Evolutionary conservation across 2,888 invertebrate species (phyloP).

Genomic region (Molanna angustata): DNA sequence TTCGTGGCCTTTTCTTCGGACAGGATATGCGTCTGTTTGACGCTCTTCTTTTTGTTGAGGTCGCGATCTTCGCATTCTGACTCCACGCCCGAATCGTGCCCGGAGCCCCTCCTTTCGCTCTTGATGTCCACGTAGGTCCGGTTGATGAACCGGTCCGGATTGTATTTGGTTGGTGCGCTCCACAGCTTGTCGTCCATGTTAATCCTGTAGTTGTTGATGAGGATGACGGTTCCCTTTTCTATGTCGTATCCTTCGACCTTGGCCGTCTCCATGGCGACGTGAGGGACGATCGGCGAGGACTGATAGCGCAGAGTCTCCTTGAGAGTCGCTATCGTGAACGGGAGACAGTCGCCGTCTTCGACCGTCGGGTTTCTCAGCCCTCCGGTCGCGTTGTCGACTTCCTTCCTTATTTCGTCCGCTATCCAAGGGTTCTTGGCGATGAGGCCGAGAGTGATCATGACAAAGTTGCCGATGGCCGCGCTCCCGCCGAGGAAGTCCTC

Average conservation of each 20-base stretch:
- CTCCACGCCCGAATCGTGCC: slow-evolving; percentile 58
- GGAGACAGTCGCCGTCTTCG: slow-evolving; percentile 64
- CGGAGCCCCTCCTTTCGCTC: slow-evolving; percentile 43
- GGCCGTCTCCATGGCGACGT: slow-evolving; percentile 77
- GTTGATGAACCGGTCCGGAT: slow-evolving; percentile 72
- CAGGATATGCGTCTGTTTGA: slow-evolving; percentile 22
- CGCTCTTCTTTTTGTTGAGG: slow-evolving; percentile 6
- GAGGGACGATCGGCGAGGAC: slow-evolving; percentile 88
- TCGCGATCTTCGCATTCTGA: slow-evolving; percentile 43
- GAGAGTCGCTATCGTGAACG: slow-evolving; percentile 79
- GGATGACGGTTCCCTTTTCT: slow-evolving; percentile 74
- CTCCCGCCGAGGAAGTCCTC: slow-evolving; percentile 89
- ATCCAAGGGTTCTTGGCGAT: slow-evolving; percentile 66
- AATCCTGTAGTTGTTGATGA: slow-evolving; percentile 80
- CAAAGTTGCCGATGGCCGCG: slow-evolving; percentile 81
- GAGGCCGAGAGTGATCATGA: slow-evolving; percentile 72
- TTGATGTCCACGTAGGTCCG: slow-evolving; percentile 39
- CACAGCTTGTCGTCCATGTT: slow-evolving; percentile 73
- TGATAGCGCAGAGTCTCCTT: slow-evolving; percentile 76
- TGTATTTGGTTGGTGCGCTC: slow-evolving; percentile 68
- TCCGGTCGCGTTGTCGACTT: slow-evolving; percentile 63
- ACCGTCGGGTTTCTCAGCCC: slow-evolving; percentile 59
- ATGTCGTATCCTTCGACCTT: slow-evolving; percentile 69
- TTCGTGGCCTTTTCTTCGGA: slow-evolving; percentile 40
- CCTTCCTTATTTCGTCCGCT: slow-evolving; percentile 62